Evolutionary conservation across 2,113 vertebrate species (phyloP).

Genomic region (Pontoporia blainvillei): DNA sequence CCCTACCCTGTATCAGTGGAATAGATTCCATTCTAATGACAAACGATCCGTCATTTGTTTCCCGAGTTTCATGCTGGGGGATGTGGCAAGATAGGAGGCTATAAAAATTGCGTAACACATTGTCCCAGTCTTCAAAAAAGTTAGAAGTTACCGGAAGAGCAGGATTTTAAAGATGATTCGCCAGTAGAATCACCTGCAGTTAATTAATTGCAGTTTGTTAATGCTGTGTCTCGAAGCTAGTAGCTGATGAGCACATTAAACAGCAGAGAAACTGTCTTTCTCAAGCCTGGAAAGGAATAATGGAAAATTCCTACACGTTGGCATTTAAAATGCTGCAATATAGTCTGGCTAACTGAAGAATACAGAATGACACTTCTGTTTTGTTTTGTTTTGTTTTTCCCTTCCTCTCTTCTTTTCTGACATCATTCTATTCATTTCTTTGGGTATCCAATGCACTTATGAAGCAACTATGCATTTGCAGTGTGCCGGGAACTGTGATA

Average conservation of each 20-base stretch:
- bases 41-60: neutral
- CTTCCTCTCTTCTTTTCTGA: neutral
- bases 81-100: neutral
- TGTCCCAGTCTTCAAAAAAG: neutral
- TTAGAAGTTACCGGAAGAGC: neutral
- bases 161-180: neutral
- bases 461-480: neutral
- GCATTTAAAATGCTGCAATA: neutral
- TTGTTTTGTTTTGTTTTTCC: neutral
- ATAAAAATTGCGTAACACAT: neutral
- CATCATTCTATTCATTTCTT: neutral
- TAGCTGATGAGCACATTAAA: neutral
- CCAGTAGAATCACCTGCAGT: neutral
- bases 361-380: neutral
- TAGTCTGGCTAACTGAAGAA: neutral
- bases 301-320: neutral
- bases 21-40: neutral
- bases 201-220: neutral
- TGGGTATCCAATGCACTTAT: neutral
- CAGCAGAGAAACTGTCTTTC: neutral
- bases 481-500: neutral
- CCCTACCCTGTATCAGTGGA: neutral
- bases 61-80: neutral
- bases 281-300: neutral
- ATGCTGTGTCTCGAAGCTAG: neutral